A percentile compares a stretch with the other conserved stretches of the same genome.
Conservation (phyloP, 2,113 vertebrate species). For the Motacilla tschutschensis region DNA sequence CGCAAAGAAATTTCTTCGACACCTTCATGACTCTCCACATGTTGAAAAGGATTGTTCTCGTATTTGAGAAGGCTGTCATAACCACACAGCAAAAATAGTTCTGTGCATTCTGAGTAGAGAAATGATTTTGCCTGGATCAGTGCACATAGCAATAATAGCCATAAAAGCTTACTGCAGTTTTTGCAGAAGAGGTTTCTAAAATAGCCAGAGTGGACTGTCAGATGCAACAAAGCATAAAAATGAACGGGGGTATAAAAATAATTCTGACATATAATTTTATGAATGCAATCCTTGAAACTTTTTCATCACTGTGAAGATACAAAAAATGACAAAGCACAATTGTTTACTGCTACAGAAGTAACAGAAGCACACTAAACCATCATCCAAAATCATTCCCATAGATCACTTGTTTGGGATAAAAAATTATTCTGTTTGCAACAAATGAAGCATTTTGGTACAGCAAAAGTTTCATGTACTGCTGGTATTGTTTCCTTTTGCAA, state of each 20-base stretch:
- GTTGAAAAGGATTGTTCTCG: neutral
- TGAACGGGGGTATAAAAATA: neutral
- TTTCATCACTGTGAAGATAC: neutral
- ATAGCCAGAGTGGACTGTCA: neutral
- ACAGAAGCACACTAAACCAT: neutral
- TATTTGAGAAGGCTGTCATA: neutral
- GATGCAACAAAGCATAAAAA: conserved; percentile 9
- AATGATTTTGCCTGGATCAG: neutral
- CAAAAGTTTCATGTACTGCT: neutral
- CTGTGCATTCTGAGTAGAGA: neutral
- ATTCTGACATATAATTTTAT: neutral
- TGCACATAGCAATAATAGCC: neutral
- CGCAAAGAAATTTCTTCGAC: neutral
- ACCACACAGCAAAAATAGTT: neutral
- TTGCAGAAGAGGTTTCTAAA: conserved; percentile 4
- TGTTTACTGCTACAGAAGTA: neutral
- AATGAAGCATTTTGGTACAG: neutral
- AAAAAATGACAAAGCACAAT: neutral
- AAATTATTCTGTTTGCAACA: neutral
- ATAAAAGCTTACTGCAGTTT: neutral
- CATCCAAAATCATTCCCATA: neutral
- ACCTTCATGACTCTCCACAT: neutral
- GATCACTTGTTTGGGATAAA: neutral
- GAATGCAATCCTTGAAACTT: neutral
- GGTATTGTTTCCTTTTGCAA: neutral